Percentiles rank a stretch among this genome's conserved stretches.
Conservation (phyloP, 2,113 vertebrate species). For the Mola mola region DNA sequence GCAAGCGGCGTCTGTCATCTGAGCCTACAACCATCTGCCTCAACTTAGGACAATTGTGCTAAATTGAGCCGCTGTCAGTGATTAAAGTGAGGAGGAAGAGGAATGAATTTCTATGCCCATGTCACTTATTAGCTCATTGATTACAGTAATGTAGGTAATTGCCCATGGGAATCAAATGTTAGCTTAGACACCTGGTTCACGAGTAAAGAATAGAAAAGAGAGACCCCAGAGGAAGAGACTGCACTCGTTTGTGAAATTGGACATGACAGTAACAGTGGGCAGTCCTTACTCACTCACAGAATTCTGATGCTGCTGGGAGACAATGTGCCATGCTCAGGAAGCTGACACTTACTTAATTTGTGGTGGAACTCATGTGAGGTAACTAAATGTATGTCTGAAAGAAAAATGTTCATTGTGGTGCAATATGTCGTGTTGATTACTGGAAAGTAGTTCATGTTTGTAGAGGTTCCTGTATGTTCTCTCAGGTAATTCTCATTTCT, state of each 20-base stretch:
- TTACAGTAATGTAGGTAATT: conserved; percentile 95
- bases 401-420: too few species aligned
- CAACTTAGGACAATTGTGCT: conserved; percentile 87
- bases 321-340: neutral
- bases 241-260: conserved; percentile 46
- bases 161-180: conserved; percentile 87
- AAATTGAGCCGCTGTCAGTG: conserved; percentile 92
- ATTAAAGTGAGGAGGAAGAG: conserved; percentile 91
- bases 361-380: neutral
- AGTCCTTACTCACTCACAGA: conserved; percentile 23
- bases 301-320: conserved; percentile 16
- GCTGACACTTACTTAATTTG: neutral
- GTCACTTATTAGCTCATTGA: conserved; percentile 93
- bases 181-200: conserved; percentile 87
- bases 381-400: neutral
- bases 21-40: conserved; percentile 88
- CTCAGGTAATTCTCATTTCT: too few species aligned
- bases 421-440: too few species aligned
- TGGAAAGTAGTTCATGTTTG: too few species aligned
- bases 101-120: conserved; percentile 87
- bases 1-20: conserved; percentile 27
- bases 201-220: conserved; percentile 51
- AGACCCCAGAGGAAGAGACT: conserved; percentile 6
- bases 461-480: too few species aligned
- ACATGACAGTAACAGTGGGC: conserved; percentile 53